Conservation (phyloP, 1,140 invertebrate genomes). For the Lordiphosa collinella region DNA sequence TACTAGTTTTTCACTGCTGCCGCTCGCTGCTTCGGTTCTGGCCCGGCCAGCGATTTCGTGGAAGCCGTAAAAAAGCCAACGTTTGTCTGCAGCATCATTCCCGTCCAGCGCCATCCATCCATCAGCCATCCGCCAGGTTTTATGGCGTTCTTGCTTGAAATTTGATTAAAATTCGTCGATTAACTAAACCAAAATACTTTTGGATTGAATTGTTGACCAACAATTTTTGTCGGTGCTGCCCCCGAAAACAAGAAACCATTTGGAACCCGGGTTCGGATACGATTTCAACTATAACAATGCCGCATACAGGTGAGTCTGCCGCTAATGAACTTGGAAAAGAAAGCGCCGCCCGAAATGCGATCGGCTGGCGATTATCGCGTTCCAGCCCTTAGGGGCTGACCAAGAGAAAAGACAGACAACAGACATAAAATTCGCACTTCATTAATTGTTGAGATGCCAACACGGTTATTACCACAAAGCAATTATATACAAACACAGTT, state of each 20-base stretch:
- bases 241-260: no score
- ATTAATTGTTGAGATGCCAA: conserved; percentile 19
- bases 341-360: conserved; percentile 10
- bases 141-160: conserved; percentile 60
- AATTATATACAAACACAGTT: conserved; percentile 17
- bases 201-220: conserved; percentile 52
- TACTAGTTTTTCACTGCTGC: conserved; percentile 65
- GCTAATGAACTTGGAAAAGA: conserved; percentile 49
- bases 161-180: conserved; percentile 73
- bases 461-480: conserved; percentile 27
- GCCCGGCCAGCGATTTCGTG: conserved; percentile 52
- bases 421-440: conserved; percentile 36
- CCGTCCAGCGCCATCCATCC: conserved; percentile 13
- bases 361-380: background rate
- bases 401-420: conserved; percentile 8
- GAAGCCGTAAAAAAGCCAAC: conserved; percentile 65
- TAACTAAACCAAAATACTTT: conserved; percentile 53
- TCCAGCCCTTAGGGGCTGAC: conserved; percentile 5
- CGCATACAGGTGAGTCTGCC: conserved; percentile 66
- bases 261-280: background rate
- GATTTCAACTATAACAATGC: conserved; percentile 44
- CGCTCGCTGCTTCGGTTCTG: conserved; percentile 27
- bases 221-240: conserved; percentile 8
- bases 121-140: conserved; percentile 49
- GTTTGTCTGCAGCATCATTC: conserved; percentile 17